phyloP scores from a whole-genome alignment of 2,888 invertebrate genomes.

The Alentia gelatinosa region DNA sequence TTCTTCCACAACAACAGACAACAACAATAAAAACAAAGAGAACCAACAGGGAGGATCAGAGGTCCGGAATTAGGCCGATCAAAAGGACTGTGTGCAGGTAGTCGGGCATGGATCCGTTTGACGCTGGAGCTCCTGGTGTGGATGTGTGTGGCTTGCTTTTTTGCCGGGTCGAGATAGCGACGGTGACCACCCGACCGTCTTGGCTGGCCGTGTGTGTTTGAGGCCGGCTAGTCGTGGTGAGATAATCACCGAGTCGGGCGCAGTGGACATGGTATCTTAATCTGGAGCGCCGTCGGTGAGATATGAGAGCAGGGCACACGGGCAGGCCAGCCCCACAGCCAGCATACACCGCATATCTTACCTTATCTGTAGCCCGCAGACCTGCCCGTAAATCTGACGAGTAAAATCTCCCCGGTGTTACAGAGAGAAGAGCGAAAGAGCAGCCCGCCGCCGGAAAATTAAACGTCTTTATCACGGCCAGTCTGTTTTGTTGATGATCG shows the following conservation, averaged over 20 bases:
- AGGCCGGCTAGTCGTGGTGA: constrained; percentile 31
- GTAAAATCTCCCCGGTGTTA: constrained; percentile 49
- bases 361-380: constrained; percentile 39
- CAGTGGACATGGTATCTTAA: constrained; percentile 51
- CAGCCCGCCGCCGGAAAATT: neutral
- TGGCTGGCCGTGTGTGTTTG: neutral
- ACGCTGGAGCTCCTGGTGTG: neutral
- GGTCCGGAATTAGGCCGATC: neutral
- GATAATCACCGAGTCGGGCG: neutral
- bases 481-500: constrained; percentile 23
- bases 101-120: neutral
- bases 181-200: neutral
- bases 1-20: neutral
- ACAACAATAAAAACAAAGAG: neutral
- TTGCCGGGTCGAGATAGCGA: neutral
- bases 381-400: constrained; percentile 43
- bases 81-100: neutral
- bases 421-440: neutral
- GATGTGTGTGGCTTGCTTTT: neutral
- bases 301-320: constrained; percentile 24
- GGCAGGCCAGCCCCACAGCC: neutral
- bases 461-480: constrained; percentile 30
- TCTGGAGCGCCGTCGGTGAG: constrained; percentile 47
- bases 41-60: neutral
- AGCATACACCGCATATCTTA: constrained; percentile 45